phyloP scores from a whole-genome alignment of 2,113 vertebrate genomes.

The Pygoscelis adeliae region DNA sequence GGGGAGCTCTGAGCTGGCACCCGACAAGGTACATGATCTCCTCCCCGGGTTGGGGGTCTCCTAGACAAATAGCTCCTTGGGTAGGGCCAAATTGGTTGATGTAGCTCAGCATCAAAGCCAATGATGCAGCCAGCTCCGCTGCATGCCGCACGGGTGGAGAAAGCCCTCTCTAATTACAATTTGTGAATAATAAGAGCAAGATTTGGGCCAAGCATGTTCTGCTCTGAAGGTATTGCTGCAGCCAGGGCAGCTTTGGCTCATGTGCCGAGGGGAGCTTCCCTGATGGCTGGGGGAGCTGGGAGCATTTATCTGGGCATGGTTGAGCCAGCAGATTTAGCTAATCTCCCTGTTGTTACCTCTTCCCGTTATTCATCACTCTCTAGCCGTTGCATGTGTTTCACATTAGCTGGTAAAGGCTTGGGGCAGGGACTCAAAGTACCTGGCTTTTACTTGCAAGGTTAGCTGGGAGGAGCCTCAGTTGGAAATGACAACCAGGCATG shows the following conservation, averaged over 20 bases:
- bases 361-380: fast-evolving
- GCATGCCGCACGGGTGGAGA: not conserved
- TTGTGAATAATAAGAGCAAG: not conserved
- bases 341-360: not conserved
- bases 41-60: not conserved
- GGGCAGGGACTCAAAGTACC: not conserved
- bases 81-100: not conserved
- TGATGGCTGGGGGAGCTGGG: not conserved
- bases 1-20: not conserved
- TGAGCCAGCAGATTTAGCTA: not conserved
- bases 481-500: not conserved
- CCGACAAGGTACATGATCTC: fast-evolving
- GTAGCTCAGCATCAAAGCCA: not conserved
- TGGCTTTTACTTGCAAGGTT: fast-evolving
- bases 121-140: not conserved
- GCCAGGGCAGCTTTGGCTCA: fast-evolving
- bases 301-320: not conserved
- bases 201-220: not conserved
- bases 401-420: not conserved
- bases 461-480: fast-evolving
- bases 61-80: not conserved
- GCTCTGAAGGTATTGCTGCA: fast-evolving
- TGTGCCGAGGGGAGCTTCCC: not conserved
- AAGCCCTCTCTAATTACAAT: not conserved
- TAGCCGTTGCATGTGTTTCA: not conserved